Percentiles rank a stretch among this genome's conserved stretches.
phyloP scores from a whole-genome alignment of 1,140 invertebrate genomes.

The Sycobia sp. region DNA sequence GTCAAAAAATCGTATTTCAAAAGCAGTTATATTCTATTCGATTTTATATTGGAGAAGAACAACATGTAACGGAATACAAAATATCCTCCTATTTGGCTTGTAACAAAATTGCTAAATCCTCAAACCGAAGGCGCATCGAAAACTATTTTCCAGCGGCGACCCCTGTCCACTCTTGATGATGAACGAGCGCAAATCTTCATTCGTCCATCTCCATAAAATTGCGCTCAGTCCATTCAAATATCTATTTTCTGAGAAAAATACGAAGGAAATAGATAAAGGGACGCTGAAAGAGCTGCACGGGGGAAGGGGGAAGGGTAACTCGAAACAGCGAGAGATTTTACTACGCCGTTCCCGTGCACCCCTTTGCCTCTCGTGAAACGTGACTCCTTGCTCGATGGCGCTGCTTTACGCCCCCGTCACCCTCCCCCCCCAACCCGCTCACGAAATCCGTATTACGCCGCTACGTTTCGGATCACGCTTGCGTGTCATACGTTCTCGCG shows the following conservation, averaged over 20 bases:
- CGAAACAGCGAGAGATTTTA: not conserved
- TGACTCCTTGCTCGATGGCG: not conserved
- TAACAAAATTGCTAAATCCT: too few relatives aligned
- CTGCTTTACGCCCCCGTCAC: not conserved
- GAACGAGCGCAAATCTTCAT: not conserved
- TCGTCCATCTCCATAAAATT: conserved; percentile 26
- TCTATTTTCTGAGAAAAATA: conserved; percentile 24
- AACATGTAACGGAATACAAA: too few relatives aligned
- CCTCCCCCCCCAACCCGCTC: too few relatives aligned
- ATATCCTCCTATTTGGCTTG: too few relatives aligned
- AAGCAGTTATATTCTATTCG: too few relatives aligned
- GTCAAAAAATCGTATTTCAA: too few relatives aligned
- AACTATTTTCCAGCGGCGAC: not conserved
- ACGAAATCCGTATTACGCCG: too few relatives aligned
- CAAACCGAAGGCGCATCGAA: too few relatives aligned
- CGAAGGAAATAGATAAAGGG: not conserved
- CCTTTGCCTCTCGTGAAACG: not conserved
- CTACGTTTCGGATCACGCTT: too few relatives aligned
- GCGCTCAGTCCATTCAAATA: conserved; percentile 25
- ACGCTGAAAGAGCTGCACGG: not conserved
- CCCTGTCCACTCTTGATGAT: conserved; percentile 16
- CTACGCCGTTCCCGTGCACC: too few relatives aligned
- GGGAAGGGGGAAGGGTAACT: not conserved
- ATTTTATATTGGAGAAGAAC: too few relatives aligned
- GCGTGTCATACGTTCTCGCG: too few relatives aligned